Evolutionary conservation across 1,140 invertebrate genomes (phyloP).

Genomic region (Linepithema humile): DNA sequence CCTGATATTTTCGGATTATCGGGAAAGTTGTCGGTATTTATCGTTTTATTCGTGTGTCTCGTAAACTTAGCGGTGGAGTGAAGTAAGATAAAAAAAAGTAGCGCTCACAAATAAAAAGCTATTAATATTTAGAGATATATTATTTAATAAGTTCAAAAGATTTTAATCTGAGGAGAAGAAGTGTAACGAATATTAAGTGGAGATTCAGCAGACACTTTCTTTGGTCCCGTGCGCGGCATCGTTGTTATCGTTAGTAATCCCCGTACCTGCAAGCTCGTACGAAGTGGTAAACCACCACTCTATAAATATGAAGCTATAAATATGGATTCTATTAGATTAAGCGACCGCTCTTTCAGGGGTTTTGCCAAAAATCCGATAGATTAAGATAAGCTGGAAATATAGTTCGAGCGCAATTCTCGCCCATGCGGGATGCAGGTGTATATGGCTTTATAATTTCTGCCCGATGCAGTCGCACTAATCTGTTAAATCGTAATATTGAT

Average conservation of each 20-base stretch:
- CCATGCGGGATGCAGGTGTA: background rate
- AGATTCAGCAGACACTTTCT: background rate
- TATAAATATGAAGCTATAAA: slow-evolving; percentile 51
- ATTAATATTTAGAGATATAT: background rate
- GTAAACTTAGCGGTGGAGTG: background rate
- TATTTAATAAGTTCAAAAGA: background rate
- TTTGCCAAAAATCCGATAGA: slow-evolving; percentile 32
- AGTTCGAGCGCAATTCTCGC: background rate
- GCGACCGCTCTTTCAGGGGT: slow-evolving; percentile 1
- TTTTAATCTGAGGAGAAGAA: background rate
- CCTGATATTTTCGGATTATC: background rate
- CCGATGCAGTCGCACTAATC: background rate
- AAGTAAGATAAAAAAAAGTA: background rate
- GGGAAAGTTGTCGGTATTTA: background rate
- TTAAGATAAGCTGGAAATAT: slow-evolving; percentile 33
- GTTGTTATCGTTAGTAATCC: slow-evolving; percentile 46
- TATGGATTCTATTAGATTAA: slow-evolving; percentile 50
- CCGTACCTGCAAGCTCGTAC: slow-evolving; percentile 12
- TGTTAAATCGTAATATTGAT: background rate
- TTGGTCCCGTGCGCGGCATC: background rate
- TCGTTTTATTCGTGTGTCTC: background rate
- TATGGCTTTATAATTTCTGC: slow-evolving; percentile 1
- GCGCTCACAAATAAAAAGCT: background rate
- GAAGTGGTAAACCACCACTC: slow-evolving; percentile 7
- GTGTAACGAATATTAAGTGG: slow-evolving; percentile 27